These are phyloP conservation scores for Pogonomyrmex barbatus DNA, from an alignment of 1,140 invertebrate species.

Conservation along the genomic window DNA sequence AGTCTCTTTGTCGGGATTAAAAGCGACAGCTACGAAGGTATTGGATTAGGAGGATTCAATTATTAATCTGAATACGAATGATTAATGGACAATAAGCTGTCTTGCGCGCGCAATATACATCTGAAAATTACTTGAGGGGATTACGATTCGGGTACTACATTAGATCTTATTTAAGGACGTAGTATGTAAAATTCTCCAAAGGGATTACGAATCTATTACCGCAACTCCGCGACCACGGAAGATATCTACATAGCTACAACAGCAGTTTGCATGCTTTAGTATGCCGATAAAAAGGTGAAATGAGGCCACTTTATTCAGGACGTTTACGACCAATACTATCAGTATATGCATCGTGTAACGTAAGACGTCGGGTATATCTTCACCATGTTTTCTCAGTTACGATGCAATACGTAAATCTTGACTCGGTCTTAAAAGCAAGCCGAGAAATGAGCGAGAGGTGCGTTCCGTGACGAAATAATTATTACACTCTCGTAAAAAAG, in stretches of 20 bases:
- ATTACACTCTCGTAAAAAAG: neutral
- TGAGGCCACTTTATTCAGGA: constrained; percentile 30
- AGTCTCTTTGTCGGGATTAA: neutral
- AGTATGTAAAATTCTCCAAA: constrained; percentile 20
- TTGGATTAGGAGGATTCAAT: constrained; percentile 38
- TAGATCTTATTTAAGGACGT: constrained; percentile 42
- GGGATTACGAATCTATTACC: constrained; percentile 50
- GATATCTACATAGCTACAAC: constrained; percentile 23
- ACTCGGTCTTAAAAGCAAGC: constrained; percentile 1
- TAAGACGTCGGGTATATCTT: constrained; percentile 29
- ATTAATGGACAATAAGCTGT: constrained; percentile 13
- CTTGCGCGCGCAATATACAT: neutral
- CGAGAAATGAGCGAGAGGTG: neutral
- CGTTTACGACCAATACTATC: constrained; percentile 62
- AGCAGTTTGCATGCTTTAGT: constrained; percentile 55
- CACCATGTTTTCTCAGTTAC: constrained; percentile 21
- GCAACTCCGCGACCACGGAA: constrained; percentile 17
- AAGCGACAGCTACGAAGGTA: constrained; percentile 14
- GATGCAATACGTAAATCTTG: constrained; percentile 21
- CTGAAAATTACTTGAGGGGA: constrained; percentile 1
- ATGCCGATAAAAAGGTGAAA: constrained; percentile 50
- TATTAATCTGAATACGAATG: constrained; percentile 40
- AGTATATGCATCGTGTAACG: constrained; percentile 25
- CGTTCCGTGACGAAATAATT: neutral
- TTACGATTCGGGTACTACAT: constrained; percentile 6